Percentiles rank a stretch among this genome's conserved stretches.
These are phyloP conservation scores for Drosophila rubida DNA, from an alignment of 2,888 invertebrate genomes.

Conservation along the genomic window DNA sequence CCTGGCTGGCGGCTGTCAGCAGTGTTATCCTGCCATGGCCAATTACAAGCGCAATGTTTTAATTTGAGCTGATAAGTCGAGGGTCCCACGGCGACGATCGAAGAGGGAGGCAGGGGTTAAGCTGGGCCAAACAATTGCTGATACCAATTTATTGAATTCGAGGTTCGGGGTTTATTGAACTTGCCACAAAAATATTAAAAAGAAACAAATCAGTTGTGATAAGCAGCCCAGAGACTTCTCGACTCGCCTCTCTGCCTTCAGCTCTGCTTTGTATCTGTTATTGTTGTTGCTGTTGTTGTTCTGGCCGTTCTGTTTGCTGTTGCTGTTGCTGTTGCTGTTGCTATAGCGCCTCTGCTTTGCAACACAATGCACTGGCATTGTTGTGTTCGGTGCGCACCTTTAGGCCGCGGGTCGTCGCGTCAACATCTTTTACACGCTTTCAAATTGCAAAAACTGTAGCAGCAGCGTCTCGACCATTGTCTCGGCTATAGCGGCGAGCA, in stretches of 20 bases:
- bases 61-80: slow-evolving; percentile 70
- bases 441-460: slow-evolving; percentile 67
- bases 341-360: slow-evolving; percentile 54
- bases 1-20: slow-evolving; percentile 54
- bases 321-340: slow-evolving; percentile 26
- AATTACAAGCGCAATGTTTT: slow-evolving; percentile 80
- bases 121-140: slow-evolving; percentile 32
- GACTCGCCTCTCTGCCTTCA: slow-evolving; percentile 23
- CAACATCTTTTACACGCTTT: slow-evolving; percentile 62
- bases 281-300: slow-evolving; percentile 8
- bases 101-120: too few species aligned
- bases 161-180: slow-evolving; percentile 67
- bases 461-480: slow-evolving; percentile 64
- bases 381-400: slow-evolving; percentile 47
- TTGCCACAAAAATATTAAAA: slow-evolving; percentile 37
- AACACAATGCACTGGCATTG: slow-evolving; percentile 69
- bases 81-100: slow-evolving; percentile 24
- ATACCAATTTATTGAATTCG: slow-evolving; percentile 48
- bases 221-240: slow-evolving; percentile 30
- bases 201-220: slow-evolving; percentile 57
- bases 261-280: slow-evolving; percentile 8
- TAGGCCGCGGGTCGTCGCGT: slow-evolving; percentile 42
- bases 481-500: slow-evolving; percentile 19
- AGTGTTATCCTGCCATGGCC: slow-evolving; percentile 69
- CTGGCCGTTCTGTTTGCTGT: slow-evolving; percentile 21